Percentiles rank a stretch among this genome's conserved stretches.
Evolutionary conservation across 2,797 vertebrate species (phyloP).

Genomic region (Avahi laniger): DNA sequence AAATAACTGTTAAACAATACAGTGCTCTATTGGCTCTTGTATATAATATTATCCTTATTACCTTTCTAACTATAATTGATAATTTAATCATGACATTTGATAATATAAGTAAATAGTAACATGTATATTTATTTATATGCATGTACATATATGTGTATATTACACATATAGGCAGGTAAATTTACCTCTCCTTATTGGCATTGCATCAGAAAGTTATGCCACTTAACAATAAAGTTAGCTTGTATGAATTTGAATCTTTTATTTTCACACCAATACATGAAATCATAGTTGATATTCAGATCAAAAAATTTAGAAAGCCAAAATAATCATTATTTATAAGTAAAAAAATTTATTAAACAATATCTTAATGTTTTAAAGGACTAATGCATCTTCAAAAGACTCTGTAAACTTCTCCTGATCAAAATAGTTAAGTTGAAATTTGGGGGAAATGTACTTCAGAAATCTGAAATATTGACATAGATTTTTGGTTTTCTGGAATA

Average conservation of each 20-base stretch:
- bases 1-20: not conserved
- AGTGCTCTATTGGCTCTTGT: not conserved
- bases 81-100: not conserved
- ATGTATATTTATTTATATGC: not conserved
- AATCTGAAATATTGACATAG: conserved; percentile 1
- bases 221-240: not conserved
- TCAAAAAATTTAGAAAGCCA: not conserved
- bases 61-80: not conserved
- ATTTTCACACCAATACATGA: not conserved
- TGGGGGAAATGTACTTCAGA: not conserved
- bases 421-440: conserved; percentile 25
- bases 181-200: not conserved
- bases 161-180: not conserved
- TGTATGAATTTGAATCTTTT: not conserved
- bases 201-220: not conserved
- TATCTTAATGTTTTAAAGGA: not conserved
- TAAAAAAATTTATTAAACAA: not conserved
- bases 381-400: not conserved
- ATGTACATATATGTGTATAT: not conserved
- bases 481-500: not conserved
- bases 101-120: not conserved
- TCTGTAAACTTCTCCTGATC: not conserved
- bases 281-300: not conserved
- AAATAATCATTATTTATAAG: conserved; percentile 19
- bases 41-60: not conserved